A percentile compares a stretch with the other conserved stretches of the same genome.
These are phyloP conservation scores for Alectura lathami DNA, from an alignment of 2,113 vertebrate genomes.

Conservation along the genomic window DNA sequence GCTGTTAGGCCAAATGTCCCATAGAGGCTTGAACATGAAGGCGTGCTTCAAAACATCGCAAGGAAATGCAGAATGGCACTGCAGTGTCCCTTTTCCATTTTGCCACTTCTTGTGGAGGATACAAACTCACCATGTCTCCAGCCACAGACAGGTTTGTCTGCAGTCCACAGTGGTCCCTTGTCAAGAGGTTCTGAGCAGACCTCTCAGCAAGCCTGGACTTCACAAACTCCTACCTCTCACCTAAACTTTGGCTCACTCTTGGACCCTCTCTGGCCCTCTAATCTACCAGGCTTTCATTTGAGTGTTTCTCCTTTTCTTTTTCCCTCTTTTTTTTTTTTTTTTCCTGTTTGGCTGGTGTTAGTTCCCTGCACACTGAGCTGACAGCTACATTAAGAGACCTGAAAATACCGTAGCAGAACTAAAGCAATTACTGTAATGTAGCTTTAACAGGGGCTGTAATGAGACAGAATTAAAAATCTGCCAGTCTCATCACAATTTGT, in stretches of 20 bases:
- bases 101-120: background rate
- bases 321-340: background rate
- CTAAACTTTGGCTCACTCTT: background rate
- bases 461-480: constrained; percentile 78
- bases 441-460: constrained; percentile 77
- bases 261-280: background rate
- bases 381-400: constrained; percentile 72
- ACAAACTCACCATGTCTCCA: background rate
- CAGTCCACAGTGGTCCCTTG: background rate
- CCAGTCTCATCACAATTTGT: constrained; percentile 67
- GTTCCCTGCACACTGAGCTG: constrained; percentile 64
- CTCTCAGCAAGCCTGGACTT: background rate
- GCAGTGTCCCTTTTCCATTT: no score
- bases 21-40: background rate
- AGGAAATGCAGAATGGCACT: background rate
- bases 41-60: background rate
- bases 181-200: background rate
- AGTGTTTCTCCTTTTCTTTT: background rate
- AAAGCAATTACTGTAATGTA: constrained; percentile 82
- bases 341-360: constrained; percentile 24
- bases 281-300: background rate
- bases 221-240: background rate
- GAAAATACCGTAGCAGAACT: constrained; percentile 78
- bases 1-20: no score
- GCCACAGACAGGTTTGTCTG: background rate